A percentile compares a stretch with the other conserved stretches of the same genome.
Conservation (phyloP, 2,888 invertebrate genomes). For the Chymomyza procnemis region DNA sequence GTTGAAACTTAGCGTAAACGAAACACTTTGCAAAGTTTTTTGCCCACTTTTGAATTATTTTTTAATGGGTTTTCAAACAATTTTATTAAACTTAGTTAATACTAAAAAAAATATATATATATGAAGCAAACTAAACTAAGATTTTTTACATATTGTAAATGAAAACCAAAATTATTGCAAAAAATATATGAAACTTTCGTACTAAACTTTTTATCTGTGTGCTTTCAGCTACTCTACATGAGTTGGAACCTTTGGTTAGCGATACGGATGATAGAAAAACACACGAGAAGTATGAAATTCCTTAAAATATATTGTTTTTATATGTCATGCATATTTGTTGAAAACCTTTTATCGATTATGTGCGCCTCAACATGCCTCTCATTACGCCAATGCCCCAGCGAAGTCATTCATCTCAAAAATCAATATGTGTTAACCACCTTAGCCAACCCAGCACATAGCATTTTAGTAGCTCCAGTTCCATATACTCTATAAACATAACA, state of each 20-base stretch:
- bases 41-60: constrained; percentile 25
- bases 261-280: constrained; percentile 81
- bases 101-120: constrained; percentile 2
- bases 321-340: constrained; percentile 15
- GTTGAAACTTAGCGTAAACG: constrained; percentile 41
- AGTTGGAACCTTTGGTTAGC: constrained; percentile 87
- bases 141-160: constrained; percentile 48
- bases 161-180: constrained; percentile 44
- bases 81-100: constrained; percentile 28
- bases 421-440: background rate
- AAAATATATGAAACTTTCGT: constrained; percentile 55
- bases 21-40: constrained; percentile 51
- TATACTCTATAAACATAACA: background rate
- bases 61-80: constrained; percentile 1
- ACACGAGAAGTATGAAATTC: constrained; percentile 76
- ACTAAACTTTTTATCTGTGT: constrained; percentile 65
- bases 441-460: background rate
- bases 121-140: constrained; percentile 32
- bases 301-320: constrained; percentile 35
- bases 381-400: constrained; percentile 30
- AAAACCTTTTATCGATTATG: constrained; percentile 20
- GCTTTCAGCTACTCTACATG: constrained; percentile 79
- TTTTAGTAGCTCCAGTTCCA: background rate
- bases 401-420: background rate
- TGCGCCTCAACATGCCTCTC: constrained; percentile 28